phyloP scores from a whole-genome alignment of 2,888 invertebrate species.

The Leistus spinibarbis region DNA sequence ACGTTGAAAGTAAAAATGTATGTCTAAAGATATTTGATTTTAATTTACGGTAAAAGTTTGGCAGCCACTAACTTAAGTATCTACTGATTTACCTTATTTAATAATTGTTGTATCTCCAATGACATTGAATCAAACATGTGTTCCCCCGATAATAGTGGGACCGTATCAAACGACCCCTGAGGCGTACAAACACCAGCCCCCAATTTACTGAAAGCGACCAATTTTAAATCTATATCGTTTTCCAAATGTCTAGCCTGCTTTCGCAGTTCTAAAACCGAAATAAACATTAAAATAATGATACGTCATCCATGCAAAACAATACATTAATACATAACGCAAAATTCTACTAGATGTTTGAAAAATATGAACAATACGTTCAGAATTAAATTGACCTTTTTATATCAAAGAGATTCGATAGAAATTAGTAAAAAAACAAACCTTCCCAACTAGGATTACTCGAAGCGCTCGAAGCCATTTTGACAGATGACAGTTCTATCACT shows the following conservation, averaged over 20 bases:
- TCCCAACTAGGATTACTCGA: constrained; percentile 23
- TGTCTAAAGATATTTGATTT: constrained; percentile 25
- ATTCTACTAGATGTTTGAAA: not conserved
- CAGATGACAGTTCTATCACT: not conserved
- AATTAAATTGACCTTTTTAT: not conserved
- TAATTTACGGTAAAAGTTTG: constrained; percentile 34
- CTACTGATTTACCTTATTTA: constrained; percentile 79
- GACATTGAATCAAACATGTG: constrained; percentile 93
- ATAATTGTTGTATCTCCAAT: constrained; percentile 86
- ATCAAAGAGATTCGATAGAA: not conserved
- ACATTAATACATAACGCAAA: not conserved
- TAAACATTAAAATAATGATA: not conserved
- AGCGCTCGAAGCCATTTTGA: constrained; percentile 29
- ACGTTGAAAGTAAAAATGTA: constrained; percentile 3
- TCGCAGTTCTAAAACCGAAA: constrained; percentile 79
- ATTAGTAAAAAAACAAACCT: constrained; percentile 9
- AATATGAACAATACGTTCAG: not conserved
- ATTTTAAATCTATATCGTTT: constrained; percentile 95
- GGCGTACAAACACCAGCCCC: constrained; percentile 70
- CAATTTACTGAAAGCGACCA: constrained; percentile 94
- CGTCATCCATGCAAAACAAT: not conserved
- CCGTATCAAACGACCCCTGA: constrained; percentile 67
- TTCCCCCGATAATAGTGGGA: constrained; percentile 84
- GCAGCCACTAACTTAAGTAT: no score
- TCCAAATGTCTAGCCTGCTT: constrained; percentile 93